A percentile compares a stretch with the other conserved stretches of the same genome.
Conservation (phyloP, 2,797 vertebrate species). For the Anomalospiza imberbis region DNA sequence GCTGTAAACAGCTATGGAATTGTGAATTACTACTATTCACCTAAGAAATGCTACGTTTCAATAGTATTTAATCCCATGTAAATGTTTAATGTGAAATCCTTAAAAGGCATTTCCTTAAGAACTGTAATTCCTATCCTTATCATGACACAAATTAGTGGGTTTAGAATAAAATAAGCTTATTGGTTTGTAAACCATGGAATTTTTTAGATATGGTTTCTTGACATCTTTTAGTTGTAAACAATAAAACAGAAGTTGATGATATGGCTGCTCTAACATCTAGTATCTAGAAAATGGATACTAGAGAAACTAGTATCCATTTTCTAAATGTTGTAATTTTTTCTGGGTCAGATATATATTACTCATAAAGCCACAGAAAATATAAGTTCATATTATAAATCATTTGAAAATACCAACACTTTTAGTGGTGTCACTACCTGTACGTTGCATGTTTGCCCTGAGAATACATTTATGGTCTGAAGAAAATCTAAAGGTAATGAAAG, state of each 20-base stretch:
- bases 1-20: background rate
- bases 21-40: background rate
- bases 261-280: background rate
- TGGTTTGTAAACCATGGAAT: background rate
- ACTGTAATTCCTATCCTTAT: background rate
- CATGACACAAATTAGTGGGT: background rate
- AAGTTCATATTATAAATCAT: background rate
- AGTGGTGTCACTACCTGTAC: background rate
- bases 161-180: background rate
- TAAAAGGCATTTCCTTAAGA: background rate
- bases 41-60: background rate
- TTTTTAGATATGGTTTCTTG: background rate
- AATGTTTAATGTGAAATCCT: background rate
- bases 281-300: background rate
- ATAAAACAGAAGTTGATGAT: background rate
- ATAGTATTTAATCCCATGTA: background rate
- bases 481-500: background rate
- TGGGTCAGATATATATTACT: background rate
- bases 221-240: background rate
- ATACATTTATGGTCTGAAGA: background rate
- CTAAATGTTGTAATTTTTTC: background rate
- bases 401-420: background rate
- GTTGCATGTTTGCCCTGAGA: background rate
- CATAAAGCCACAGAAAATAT: background rate
- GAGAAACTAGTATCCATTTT: background rate